Evolutionary conservation across 2,113 vertebrate genomes (phyloP), one percentile per base, ranked within the genome.

Genomic region (Ictalurus punctatus): DNA sequence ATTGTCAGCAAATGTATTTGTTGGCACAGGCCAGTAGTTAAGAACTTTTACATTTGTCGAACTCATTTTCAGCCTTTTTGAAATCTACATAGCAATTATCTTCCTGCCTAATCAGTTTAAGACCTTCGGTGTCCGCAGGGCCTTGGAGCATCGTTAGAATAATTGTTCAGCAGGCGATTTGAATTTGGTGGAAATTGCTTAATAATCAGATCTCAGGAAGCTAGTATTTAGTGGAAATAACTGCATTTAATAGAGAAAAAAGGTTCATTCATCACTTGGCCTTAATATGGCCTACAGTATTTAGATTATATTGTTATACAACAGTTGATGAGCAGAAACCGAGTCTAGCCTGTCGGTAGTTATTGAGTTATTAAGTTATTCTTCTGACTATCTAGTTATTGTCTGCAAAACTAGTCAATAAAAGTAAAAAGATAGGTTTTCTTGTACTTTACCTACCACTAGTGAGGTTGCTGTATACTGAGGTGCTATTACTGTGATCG

Each of bases 1-100:
- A 92, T 90, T 89, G 95, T 96, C 96, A 96, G 95, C 95, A 96
- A 93, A 96, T 96, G 94, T 95, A 96, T 95, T 95, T 94, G 95
- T 94, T 93, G 92, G 89, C 92, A 92, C 82, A 89, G 93, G 94
- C 93, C 94, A 93, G 94, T 94, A 95, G 91, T 94, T 96, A 95
- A 95, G 93, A 96, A 95, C 94, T 94, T 94, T 93, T 94, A 93
- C 93, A 94, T 96, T 95, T 95, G 94, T 96, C 94, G 94, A 96
- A 95, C 94, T 95, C 94, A 95, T 96, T 96, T 95, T 19, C 88
- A 91, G 92, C 93, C 93, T 93, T 94, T 94, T 96, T 94, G 85
- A 95, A 95, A 95, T 95, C 95, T 95, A 96, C 94, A 95, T 94
- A 95, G 94, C 93, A 94, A 96, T 95, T 95, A 95, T 96, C 95